Conservation (phyloP, 1,140 invertebrate species). For the Rhyzopertha dominica region DNA sequence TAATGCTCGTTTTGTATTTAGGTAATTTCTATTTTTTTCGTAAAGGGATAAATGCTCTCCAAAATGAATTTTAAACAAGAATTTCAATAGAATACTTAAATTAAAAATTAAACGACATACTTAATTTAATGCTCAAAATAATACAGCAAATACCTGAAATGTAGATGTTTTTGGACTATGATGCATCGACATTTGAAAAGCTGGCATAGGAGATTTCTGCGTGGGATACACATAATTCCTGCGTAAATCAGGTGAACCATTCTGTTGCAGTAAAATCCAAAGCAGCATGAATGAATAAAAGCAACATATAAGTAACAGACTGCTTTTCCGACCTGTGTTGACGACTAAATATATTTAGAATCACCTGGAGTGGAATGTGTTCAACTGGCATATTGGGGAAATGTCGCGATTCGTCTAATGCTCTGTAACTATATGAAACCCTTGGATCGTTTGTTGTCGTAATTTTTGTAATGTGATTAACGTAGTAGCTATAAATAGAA, state of each 20-base stretch:
- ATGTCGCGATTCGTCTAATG: conserved; percentile 28
- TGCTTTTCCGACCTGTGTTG: neutral
- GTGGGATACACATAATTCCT: conserved; percentile 46
- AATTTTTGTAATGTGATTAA: conserved; percentile 67
- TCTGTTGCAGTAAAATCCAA: conserved; percentile 20
- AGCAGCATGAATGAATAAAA: conserved; percentile 31
- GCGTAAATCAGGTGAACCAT: conserved; percentile 45
- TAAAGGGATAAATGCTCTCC: too few relatives aligned
- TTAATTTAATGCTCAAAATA: conserved; percentile 7
- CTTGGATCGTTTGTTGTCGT: conserved; percentile 44
- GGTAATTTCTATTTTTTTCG: too few relatives aligned
- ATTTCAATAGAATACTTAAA: too few relatives aligned
- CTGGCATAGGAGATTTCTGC: conserved; percentile 43
- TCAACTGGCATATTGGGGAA: conserved; percentile 25
- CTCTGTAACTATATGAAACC: conserved; percentile 20
- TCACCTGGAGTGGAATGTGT: conserved; percentile 36
- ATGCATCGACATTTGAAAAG: conserved; percentile 41
- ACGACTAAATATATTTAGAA: conserved; percentile 6
- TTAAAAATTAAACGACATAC: too few relatives aligned
- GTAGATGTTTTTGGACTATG: conserved; percentile 34
- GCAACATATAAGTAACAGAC: conserved; percentile 14
- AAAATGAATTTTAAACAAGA: too few relatives aligned
- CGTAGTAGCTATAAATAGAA: conserved; percentile 61
- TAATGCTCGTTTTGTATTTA: too few relatives aligned
- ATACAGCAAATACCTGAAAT: conserved; percentile 34